A percentile compares a stretch with the other conserved stretches of the same genome.
Conservation (phyloP, 1,140 invertebrate species). For the Macrostomum lignano region DNA sequence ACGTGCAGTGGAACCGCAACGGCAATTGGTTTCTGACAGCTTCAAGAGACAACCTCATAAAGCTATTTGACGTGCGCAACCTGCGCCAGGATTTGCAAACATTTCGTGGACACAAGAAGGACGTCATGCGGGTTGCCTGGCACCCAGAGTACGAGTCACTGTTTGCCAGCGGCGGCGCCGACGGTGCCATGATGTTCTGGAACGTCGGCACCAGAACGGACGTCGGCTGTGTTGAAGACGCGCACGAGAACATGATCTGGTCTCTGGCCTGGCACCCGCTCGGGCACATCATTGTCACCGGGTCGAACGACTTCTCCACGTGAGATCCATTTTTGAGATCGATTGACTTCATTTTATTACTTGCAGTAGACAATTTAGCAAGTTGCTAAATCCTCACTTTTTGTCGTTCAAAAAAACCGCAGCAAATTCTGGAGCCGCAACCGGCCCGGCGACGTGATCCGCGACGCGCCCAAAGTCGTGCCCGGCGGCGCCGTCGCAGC, state of each 20-base stretch:
- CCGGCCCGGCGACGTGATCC: conserved; percentile 80
- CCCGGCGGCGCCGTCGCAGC: too few species aligned
- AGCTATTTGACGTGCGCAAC: conserved; percentile 88
- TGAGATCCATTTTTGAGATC: too few species aligned
- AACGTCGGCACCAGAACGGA: conserved; percentile 92
- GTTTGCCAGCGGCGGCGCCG: conserved; percentile 79
- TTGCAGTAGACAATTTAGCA: too few species aligned
- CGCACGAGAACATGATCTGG: conserved; percentile 96
- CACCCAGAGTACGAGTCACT: conserved; percentile 81
- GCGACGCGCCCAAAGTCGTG: conserved; percentile 83
- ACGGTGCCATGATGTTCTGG: conserved; percentile 92
- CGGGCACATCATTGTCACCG: conserved; percentile 85
- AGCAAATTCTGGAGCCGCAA: conserved; percentile 95
- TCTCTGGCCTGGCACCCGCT: conserved; percentile 91
- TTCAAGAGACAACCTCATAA: conserved; percentile 79
- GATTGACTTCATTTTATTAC: too few species aligned
- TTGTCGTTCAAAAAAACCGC: conserved; percentile 4
- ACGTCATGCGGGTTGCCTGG: conserved; percentile 80
- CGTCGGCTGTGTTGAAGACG: conserved; percentile 81
- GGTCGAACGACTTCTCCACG: conserved; percentile 82
- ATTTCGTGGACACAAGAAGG: conserved; percentile 90
- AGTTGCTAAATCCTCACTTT: not conserved
- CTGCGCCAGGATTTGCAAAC: conserved; percentile 65
- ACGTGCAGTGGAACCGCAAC: conserved; percentile 92
- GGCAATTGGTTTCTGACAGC: conserved; percentile 98